Evolutionary conservation across 2,888 invertebrate genomes (phyloP), one percentile per base, ranked within the genome.

Genomic region (Gnatocerus cornutus): DNA sequence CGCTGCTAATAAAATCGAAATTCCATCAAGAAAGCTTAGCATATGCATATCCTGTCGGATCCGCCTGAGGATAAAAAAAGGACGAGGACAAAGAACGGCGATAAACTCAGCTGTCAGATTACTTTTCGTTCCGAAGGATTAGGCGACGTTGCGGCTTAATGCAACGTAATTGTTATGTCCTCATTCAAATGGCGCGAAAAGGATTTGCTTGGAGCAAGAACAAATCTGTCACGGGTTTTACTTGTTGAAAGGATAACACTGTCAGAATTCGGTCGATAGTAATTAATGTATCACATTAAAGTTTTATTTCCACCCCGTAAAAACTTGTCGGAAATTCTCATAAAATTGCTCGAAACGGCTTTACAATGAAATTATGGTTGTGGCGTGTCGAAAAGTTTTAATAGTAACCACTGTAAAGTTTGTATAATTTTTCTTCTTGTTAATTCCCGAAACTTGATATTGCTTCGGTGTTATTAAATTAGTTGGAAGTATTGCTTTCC

Each of bases 161-260:
- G 71, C 61, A 37, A 37, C 65, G 63, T 74, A 73, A 73, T 74
- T 74, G 71, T 73, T 73, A 73, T 72, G 68, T 66, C 63, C 56
- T 66, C 55, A 69, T 69, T 71, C 63, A 73, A 73, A 71, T 69
- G 69, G 72, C 68, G 63, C 41, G 67, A 69, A 72, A 71, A 73
- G 71, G 68, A 70, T 72, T 72, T 55, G 14, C 14, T 41, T 9
- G 13, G 62, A 45, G 30, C 9, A 30, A 41, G 55, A n/a, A 41
- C 41, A 41, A 56, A 65, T 39, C 46, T 10, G 50, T 45, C 14
- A 46, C 30, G 48, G 48, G 50, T 37, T 56, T 29, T 65, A 65
- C 65, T 65, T 65, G 65, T 65, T 65, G 65, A 45, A 33, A 33
- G 33, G 33, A 33, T 33, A 33, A 33, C 33, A 6, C 21, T 21